Percentiles rank a stretch among this genome's conserved stretches.
These are phyloP conservation scores for Gari tellinella DNA, from an alignment of 2,888 invertebrate genomes.

Conservation along the genomic window DNA sequence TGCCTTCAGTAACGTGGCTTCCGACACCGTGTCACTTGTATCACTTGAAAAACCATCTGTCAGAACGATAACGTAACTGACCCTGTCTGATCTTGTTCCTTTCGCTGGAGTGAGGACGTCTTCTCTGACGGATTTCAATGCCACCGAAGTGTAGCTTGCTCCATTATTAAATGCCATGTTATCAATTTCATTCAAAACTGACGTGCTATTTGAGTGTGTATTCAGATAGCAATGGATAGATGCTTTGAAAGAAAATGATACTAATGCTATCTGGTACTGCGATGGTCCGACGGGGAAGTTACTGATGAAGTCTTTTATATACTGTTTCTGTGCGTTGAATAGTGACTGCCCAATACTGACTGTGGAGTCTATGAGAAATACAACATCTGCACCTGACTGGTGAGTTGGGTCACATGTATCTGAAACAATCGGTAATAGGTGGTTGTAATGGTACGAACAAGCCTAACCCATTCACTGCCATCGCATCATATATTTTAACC, in stretches of 20 bases:
- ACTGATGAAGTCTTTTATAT: constrained; percentile 19
- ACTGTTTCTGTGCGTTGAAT: constrained; percentile 18
- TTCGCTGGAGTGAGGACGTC: constrained; percentile 3
- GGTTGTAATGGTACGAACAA: too few relatives aligned
- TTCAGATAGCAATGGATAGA: constrained; percentile 15
- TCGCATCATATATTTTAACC: too few relatives aligned
- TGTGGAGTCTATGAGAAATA: constrained; percentile 4
- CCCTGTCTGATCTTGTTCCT: not conserved
- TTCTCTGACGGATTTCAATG: not conserved
- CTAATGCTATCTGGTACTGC: constrained; percentile 20
- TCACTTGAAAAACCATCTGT: constrained; percentile 22
- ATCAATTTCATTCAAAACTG: constrained; percentile 6
- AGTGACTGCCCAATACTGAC: not conserved
- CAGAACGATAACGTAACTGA: constrained; percentile 19
- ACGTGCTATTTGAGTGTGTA: not conserved
- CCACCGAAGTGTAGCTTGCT: constrained; percentile 14
- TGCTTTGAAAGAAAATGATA: constrained; percentile 18
- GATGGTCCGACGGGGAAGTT: constrained; percentile 21
- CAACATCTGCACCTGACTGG: not conserved
- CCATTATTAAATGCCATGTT: constrained; percentile 6
- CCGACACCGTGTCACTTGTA: not conserved
- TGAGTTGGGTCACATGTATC: constrained; percentile 1
- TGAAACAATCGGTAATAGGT: too few relatives aligned
- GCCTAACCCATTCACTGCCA: too few relatives aligned
- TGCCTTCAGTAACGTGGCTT: constrained; percentile 10